Conservation (phyloP, 2,113 vertebrate species). For the Planiliza haematocheilus region DNA sequence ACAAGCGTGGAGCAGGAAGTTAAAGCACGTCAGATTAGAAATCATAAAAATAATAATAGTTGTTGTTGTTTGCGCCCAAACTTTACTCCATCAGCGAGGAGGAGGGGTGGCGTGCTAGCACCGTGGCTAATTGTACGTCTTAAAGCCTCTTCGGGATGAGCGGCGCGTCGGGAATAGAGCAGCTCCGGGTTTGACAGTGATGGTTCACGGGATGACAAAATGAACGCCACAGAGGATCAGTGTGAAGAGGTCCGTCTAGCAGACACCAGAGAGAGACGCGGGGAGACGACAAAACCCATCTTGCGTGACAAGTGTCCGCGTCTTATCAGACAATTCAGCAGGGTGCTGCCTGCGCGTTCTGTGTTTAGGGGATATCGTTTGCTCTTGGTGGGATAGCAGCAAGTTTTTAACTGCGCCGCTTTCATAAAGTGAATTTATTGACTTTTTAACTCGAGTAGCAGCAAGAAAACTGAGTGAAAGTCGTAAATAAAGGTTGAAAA, state of each 20-base stretch:
- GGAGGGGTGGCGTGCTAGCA: constrained; percentile 28
- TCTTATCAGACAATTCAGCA: constrained; percentile 64
- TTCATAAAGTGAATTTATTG: no score
- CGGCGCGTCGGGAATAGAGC: constrained; percentile 65
- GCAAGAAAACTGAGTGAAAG: no score
- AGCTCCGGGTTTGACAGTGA: constrained; percentile 79
- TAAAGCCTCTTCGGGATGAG: constrained; percentile 74
- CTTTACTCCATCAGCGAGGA: constrained; percentile 16
- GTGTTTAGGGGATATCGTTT: constrained; percentile 62
- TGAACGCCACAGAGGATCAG: constrained; percentile 80
- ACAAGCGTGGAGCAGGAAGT: constrained; percentile 67
- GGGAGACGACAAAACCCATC: constrained; percentile 60
- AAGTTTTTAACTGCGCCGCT: background rate
- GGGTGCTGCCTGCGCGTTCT: constrained; percentile 42
- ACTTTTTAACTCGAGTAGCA: no score
- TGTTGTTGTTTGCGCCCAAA: constrained; percentile 31
- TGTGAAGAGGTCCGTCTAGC: constrained; percentile 71
- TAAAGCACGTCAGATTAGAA: constrained; percentile 49
- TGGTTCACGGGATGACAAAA: constrained; percentile 77
- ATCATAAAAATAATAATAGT: constrained; percentile 25
- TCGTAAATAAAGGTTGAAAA: no score
- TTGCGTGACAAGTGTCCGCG: constrained; percentile 64
- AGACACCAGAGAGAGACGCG: constrained; percentile 64
- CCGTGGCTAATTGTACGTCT: constrained; percentile 82
- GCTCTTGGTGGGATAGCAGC: constrained; percentile 31